Percentiles rank a stretch among this genome's conserved stretches.
These are phyloP conservation scores for Pardalotus punctatus DNA, from an alignment of 2,113 vertebrate species.

Conservation along the genomic window DNA sequence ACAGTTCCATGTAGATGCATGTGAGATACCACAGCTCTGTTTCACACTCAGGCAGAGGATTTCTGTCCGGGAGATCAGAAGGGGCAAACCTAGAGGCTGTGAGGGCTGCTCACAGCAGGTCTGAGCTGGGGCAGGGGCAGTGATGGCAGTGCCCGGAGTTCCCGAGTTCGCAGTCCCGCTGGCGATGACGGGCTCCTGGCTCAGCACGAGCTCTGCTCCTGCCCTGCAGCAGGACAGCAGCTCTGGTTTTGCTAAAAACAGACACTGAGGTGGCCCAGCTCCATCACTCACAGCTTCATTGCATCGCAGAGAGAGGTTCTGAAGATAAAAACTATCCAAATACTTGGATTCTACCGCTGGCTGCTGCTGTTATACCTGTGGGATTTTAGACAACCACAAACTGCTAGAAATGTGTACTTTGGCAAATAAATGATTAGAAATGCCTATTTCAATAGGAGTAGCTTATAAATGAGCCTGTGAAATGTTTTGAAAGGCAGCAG, in stretches of 20 bases:
- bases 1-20: not conserved
- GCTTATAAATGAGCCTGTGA: not conserved
- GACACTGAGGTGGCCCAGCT: not conserved
- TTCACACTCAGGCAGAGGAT: not conserved
- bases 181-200: not conserved
- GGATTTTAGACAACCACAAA: not conserved
- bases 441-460: not conserved
- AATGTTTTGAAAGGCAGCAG: not conserved
- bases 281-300: not conserved
- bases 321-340: not conserved
- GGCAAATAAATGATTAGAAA: not conserved
- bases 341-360: not conserved
- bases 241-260: not conserved
- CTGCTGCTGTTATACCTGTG: not conserved
- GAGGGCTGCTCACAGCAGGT: not conserved
- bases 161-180: not conserved
- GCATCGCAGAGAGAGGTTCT: not conserved
- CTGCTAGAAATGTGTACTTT: not conserved
- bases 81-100: not conserved
- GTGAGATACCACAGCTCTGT: not conserved
- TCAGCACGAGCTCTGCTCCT: not conserved
- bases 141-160: fast-evolving
- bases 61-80: not conserved
- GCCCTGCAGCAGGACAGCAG: not conserved
- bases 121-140: not conserved